These are phyloP conservation scores for Catalaphyllia jardinei DNA, from an alignment of 64 coral and sea anemone species.

Conservation along the genomic window DNA sequence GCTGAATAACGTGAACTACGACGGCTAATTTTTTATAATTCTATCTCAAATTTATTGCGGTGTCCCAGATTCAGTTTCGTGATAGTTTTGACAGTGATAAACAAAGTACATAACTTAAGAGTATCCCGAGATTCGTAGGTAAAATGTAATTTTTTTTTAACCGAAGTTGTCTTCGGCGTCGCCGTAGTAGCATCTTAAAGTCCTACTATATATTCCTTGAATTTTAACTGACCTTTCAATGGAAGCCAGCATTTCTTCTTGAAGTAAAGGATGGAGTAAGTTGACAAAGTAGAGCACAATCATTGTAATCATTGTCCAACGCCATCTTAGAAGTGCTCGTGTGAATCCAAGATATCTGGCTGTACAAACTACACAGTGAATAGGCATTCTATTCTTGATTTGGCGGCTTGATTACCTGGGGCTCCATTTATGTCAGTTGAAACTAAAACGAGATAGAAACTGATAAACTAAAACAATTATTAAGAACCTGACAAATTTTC, in stretches of 20 bases:
- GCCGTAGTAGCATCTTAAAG: no score
- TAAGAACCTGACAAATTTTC: no score
- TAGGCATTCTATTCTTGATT: background rate
- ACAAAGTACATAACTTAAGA: no score
- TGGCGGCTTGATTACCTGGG: background rate
- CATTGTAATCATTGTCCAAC: slow-evolving; percentile 19
- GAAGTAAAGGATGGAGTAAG: slow-evolving; percentile 6
- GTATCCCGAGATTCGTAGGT: no score
- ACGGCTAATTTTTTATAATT: no score
- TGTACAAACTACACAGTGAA: background rate
- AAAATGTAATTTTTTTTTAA: no score
- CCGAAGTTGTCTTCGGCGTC: no score
- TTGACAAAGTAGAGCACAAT: slow-evolving; percentile 6
- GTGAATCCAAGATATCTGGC: slow-evolving; percentile 16
- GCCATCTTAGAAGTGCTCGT: slow-evolving; percentile 15
- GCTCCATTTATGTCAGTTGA: background rate
- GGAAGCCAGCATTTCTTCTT: background rate
- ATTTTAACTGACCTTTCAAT: slow-evolving; percentile 5
- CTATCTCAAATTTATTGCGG: no score
- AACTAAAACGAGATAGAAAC: background rate
- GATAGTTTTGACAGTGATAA: no score
- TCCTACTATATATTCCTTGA: no score
- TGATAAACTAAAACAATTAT: background rate
- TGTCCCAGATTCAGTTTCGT: no score
- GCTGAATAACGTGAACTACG: no score